Conservation (phyloP, 1,140 invertebrate genomes). For the Parapsyche elsis region DNA sequence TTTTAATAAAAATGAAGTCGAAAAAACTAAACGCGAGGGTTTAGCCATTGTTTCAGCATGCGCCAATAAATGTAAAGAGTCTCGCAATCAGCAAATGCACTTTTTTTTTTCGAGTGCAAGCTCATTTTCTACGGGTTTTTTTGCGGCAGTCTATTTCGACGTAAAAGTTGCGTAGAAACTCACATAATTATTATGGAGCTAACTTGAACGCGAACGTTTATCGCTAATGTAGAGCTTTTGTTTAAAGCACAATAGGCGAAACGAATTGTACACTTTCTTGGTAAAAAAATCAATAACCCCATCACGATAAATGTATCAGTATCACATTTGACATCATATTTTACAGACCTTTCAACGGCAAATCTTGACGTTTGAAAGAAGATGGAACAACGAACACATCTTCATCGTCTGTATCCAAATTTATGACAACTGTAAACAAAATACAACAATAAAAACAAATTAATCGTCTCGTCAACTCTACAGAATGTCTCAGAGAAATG, state of each 20-base stretch:
- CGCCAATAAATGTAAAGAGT: slow-evolving; percentile 2
- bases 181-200: neutral
- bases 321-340: too few relatives aligned
- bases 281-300: neutral
- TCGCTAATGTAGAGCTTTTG: neutral
- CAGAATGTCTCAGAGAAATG: too few relatives aligned
- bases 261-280: neutral
- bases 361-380: neutral
- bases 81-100: slow-evolving; percentile 44
- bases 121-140: slow-evolving; percentile 2
- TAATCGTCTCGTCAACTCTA: too few relatives aligned
- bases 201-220: neutral
- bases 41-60: neutral
- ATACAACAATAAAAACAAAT: neutral
- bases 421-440: slow-evolving; percentile 1
- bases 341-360: too few relatives aligned
- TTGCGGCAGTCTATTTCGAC: neutral
- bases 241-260: neutral
- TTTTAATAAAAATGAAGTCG: neutral
- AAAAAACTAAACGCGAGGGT: neutral
- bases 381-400: neutral
- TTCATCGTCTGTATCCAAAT: slow-evolving; percentile 37
- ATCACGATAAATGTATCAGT: too few relatives aligned
- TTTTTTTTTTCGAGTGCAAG: slow-evolving; percentile 6
- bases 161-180: neutral